A percentile compares a stretch with the other conserved stretches of the same genome.
Conservation (phyloP, 2,113 vertebrate genomes). For the Paedocypris sp. region DNA sequence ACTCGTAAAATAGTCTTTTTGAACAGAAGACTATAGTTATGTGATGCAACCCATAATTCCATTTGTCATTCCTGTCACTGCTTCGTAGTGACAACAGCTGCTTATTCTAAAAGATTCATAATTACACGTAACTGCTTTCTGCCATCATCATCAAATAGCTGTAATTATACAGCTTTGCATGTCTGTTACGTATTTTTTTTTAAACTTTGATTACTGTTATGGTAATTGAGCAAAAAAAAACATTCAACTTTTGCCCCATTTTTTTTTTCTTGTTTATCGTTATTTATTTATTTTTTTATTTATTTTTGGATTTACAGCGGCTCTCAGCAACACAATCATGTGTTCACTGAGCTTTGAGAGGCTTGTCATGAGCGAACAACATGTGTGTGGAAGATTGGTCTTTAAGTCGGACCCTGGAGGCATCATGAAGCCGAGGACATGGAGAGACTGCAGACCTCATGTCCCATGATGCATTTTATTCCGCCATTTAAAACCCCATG, state of each 20-base stretch:
- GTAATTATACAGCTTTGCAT: slow-evolving; percentile 45
- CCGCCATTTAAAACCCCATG: too few relatives aligned
- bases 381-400: not conserved
- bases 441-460: not conserved
- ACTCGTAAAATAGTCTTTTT: not conserved
- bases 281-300: too few relatives aligned
- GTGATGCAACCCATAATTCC: not conserved
- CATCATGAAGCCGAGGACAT: not conserved
- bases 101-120: slow-evolving; percentile 46
- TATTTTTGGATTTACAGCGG: too few relatives aligned
- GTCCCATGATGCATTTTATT: not conserved
- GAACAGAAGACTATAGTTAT: slow-evolving; percentile 1
- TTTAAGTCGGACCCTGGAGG: not conserved
- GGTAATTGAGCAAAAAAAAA: slow-evolving; percentile 27
- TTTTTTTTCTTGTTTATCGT: too few relatives aligned
- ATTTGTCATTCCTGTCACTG: slow-evolving; percentile 7
- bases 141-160: slow-evolving; percentile 54
- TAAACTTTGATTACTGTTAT: slow-evolving; percentile 3
- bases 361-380: not conserved
- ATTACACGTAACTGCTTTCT: slow-evolving; percentile 51
- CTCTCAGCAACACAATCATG: too few relatives aligned
- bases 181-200: slow-evolving; percentile 17
- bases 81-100: slow-evolving; percentile 45
- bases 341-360: not conserved
- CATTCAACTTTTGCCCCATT: too few relatives aligned